Conservation (phyloP, 2,888 invertebrate species). For the Ophion costatus region DNA sequence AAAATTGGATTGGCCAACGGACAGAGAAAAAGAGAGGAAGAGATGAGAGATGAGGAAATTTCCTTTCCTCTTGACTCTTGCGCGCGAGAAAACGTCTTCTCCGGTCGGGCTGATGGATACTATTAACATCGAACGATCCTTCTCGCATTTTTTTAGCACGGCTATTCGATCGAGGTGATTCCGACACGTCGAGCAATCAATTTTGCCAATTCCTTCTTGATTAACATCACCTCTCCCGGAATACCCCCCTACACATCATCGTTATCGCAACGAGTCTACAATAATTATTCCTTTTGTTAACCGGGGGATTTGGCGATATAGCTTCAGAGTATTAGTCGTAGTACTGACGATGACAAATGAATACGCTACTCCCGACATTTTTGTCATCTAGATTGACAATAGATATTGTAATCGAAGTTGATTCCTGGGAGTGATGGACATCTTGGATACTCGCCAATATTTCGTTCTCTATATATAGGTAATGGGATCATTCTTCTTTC, state of each 20-base stretch:
- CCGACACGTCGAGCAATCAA: constrained; percentile 13
- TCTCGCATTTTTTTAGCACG: not conserved
- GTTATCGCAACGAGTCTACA: not conserved
- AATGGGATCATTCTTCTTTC: no score
- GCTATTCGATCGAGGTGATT: not conserved
- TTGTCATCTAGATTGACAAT: no score
- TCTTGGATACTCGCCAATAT: no score
- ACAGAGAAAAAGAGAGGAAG: not conserved
- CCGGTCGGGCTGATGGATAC: constrained; percentile 16
- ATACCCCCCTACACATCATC: not conserved
- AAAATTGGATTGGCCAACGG: constrained; percentile 42
- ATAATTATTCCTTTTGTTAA: not conserved
- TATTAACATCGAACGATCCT: constrained; percentile 7
- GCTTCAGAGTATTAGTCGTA: not conserved
- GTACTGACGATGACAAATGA: no score
- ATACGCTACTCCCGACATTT: no score
- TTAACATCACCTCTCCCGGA: not conserved
- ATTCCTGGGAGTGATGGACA: no score
- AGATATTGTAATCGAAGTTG: no score
- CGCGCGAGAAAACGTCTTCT: constrained; percentile 37
- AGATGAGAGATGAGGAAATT: constrained; percentile 9
- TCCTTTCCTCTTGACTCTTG: constrained; percentile 13
- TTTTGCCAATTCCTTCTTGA: not conserved
- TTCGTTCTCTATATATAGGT: no score
- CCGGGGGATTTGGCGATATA: not conserved